A percentile compares a stretch with the other conserved stretches of the same genome.
phyloP scores from a whole-genome alignment of 2,797 vertebrate species.

The Pipistrellus pygmaeus region DNA sequence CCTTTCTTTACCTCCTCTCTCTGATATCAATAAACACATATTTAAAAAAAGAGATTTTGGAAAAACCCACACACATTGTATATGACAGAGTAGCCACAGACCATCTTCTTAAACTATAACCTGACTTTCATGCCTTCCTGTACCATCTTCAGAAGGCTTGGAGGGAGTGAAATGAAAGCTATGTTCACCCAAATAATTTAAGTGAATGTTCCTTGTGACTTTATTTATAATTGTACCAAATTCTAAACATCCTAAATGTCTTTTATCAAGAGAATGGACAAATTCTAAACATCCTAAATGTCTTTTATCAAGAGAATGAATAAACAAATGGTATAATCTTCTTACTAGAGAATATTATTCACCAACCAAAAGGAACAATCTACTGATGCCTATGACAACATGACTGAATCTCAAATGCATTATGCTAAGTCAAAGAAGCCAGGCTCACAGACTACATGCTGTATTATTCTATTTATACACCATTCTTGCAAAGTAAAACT shows the following conservation, averaged over 20 bases:
- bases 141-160: not conserved
- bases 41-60: constrained; percentile 14
- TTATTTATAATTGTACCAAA: not conserved
- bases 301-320: not conserved
- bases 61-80: not conserved
- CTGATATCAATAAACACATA: too few relatives aligned
- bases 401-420: not conserved
- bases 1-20: too few relatives aligned
- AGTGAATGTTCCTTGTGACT: not conserved
- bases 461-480: not conserved
- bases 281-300: not conserved
- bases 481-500: not conserved
- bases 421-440: not conserved
- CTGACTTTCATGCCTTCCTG: not conserved
- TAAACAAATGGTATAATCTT: not conserved
- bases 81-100: not conserved
- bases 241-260: not conserved
- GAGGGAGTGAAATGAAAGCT: not conserved
- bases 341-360: not conserved
- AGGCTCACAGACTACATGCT: not conserved
- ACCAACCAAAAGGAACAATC: not conserved
- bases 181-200: not conserved
- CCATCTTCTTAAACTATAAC: not conserved
- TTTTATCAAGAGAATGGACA: not conserved
- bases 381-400: fast-evolving